Base-by-base conservation (phyloP, 1,140 invertebrate genomes). In the Eumeta japonica region DNA sequence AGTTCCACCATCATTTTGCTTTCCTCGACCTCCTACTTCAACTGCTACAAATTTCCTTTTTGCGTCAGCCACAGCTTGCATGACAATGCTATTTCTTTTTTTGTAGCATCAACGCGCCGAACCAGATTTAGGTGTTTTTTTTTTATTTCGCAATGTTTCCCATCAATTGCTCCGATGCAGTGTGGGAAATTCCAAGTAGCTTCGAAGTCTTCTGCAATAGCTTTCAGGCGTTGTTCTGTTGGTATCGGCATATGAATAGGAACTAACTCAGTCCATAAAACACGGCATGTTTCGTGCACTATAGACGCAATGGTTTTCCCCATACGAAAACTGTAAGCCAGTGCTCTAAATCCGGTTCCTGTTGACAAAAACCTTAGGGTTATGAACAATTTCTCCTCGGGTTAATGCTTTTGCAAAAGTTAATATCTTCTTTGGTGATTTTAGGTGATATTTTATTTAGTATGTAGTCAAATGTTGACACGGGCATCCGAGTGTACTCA, bases 91-190 rank as follows among this genome's bases (percentile, higher is more conserved):
- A 39, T 58, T 46, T 29, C 38, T 53, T 12, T 54, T 52, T 52
- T 75, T 76, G 43, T 75, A 78, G 50, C 75, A 70, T 37, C 51
- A 71, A 45, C 50, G 71, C 19, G 45, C 44, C n/a, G 53, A 57
- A 28, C 60, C 63, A 39, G 37, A 45, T 39, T 53, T 55, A 15
- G 36, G 29, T 34, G 64, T 63, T 20, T 28, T 52, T 46, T 41
- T 50, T 37, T 45, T 56, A 14, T 50, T 33, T n/a, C n/a, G 31
- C 63, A 38, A 43, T 76, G 63, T 39, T 68, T 76, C 24, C 66
- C 64, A 49, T 74, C 66, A n/a, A n/a, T n/a, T n/a, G n/a, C n/a
- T n/a, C n/a, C n/a, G n/a, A n/a, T n/a, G n/a, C n/a, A n/a, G n/a
- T 15, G 71, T 51, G 59, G 52, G 47, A 61, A 70, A 28, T 70